phyloP scores from a whole-genome alignment of 2,797 vertebrate species.

The Melanotaenia boesemani region DNA sequence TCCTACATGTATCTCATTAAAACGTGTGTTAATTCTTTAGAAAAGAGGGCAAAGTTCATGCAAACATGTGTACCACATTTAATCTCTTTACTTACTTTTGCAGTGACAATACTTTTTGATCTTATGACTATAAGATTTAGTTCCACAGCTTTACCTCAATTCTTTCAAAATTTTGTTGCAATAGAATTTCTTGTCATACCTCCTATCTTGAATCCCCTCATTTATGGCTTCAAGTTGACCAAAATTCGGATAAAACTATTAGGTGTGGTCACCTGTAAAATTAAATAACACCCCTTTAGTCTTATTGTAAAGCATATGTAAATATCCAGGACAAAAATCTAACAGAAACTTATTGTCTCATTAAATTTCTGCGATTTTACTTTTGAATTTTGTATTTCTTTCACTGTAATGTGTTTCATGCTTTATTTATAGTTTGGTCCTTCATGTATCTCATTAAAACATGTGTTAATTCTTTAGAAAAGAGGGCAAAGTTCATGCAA shows the following conservation, averaged over 20 bases:
- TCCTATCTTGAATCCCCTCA: slow-evolving; percentile 59
- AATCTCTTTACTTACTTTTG: slow-evolving; percentile 22
- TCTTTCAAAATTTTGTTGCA: slow-evolving; percentile 32
- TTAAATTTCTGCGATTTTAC: too few species aligned
- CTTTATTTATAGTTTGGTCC: slow-evolving; percentile 43
- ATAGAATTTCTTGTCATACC: slow-evolving; percentile 59
- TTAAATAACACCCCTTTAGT: too few species aligned
- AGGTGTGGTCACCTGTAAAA: too few species aligned
- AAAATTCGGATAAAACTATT: slow-evolving; percentile 19
- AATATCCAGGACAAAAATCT: too few species aligned
- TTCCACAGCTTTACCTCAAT: slow-evolving; percentile 4
- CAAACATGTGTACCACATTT: slow-evolving; percentile 68
- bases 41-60: slow-evolving; percentile 61
- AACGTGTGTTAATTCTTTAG: slow-evolving; percentile 43
- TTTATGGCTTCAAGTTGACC: slow-evolving; percentile 62
- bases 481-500: slow-evolving; percentile 60
- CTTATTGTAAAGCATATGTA: too few species aligned
- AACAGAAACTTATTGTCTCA: too few species aligned
- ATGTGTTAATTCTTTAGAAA: slow-evolving; percentile 47
- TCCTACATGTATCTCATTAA: slow-evolving; percentile 55
- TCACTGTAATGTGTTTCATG: too few species aligned
- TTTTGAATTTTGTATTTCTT: too few species aligned
- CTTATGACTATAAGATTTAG: neutral
- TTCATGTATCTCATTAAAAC: slow-evolving; percentile 54
- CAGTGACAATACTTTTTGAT: slow-evolving; percentile 27